phyloP scores from a whole-genome alignment of 2,113 vertebrate species.

The Esox niger region DNA sequence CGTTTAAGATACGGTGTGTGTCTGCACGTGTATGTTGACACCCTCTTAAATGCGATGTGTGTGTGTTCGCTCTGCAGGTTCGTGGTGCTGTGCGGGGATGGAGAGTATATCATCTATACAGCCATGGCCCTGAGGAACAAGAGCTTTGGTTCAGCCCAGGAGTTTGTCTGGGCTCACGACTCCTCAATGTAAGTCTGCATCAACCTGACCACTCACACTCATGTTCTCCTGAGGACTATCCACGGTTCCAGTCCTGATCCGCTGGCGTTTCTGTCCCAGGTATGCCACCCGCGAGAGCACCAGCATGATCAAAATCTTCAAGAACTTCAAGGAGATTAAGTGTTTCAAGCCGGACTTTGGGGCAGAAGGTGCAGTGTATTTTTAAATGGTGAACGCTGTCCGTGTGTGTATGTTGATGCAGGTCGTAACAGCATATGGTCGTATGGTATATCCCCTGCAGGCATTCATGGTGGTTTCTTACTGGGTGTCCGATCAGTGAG shows the following conservation, averaged over 20 bases:
- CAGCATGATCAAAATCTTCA: slow-evolving; percentile 91
- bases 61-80: slow-evolving; percentile 23
- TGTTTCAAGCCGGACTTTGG: slow-evolving; percentile 93
- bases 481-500: slow-evolving; percentile 88
- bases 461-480: slow-evolving; percentile 89
- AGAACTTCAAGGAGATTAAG: slow-evolving; percentile 95
- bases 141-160: slow-evolving; percentile 93
- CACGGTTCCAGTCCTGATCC: neutral
- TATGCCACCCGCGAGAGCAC: slow-evolving; percentile 89
- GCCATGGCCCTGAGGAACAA: slow-evolving; percentile 95
- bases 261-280: slow-evolving; percentile 50
- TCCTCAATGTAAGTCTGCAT: slow-evolving; percentile 84
- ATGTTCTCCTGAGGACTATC: neutral
- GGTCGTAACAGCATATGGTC: neutral
- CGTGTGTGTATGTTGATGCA: neutral
- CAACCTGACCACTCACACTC: neutral
- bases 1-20: too few species aligned
- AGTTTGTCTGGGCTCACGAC: slow-evolving; percentile 93
- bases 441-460: slow-evolving; percentile 51
- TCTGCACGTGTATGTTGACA: neutral
- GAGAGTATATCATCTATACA: slow-evolving; percentile 95
- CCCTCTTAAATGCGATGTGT: neutral
- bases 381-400: neutral
- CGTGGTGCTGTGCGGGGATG: slow-evolving; percentile 73
- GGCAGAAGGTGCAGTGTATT: slow-evolving; percentile 56